Percentiles rank a stretch among this genome's conserved stretches.
Conservation (phyloP, 2,888 invertebrate genomes). For the Volucella zonaria region DNA sequence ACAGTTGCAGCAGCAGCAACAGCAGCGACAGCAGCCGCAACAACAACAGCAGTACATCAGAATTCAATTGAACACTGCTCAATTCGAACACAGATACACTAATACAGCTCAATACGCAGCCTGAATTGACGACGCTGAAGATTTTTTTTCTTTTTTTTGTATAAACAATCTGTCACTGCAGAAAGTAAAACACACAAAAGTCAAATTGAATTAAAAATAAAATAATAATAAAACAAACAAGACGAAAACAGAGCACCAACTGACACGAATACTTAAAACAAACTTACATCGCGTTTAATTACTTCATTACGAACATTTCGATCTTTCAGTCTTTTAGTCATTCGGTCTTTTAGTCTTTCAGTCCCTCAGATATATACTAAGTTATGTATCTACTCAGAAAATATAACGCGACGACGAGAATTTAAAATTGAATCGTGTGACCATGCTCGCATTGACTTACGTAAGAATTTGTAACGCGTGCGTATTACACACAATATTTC, state of each 20-base stretch:
- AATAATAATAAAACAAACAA: slow-evolving; percentile 11
- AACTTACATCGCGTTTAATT: slow-evolving; percentile 63
- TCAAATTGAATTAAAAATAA: slow-evolving; percentile 16
- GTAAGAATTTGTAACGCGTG: slow-evolving; percentile 67
- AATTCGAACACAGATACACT: slow-evolving; percentile 44
- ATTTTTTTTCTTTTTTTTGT: slow-evolving; percentile 21
- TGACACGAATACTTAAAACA: slow-evolving; percentile 62
- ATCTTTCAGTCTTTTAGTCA: slow-evolving; percentile 15
- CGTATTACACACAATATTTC: slow-evolving; percentile 32
- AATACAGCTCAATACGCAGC: slow-evolving; percentile 28
- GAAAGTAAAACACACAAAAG: slow-evolving; percentile 25
- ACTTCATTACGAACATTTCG: slow-evolving; percentile 57
- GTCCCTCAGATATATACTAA: too few relatives aligned
- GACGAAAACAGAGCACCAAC: slow-evolving; percentile 38
- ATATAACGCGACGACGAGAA: slow-evolving; percentile 63
- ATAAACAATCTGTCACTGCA: slow-evolving; percentile 68
- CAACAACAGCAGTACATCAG: slow-evolving; percentile 40
- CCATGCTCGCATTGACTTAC: slow-evolving; percentile 68
- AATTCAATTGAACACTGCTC: slow-evolving; percentile 65
- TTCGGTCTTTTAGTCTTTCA: too few relatives aligned
- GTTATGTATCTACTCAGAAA: slow-evolving; percentile 18
- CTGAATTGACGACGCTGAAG: slow-evolving; percentile 45
- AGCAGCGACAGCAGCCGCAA: slow-evolving; percentile 4
- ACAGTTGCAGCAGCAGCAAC: slow-evolving; percentile 59
- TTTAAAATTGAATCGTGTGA: slow-evolving; percentile 68